Conservation (phyloP, 2,797 vertebrate species). For the Platalea minor region DNA sequence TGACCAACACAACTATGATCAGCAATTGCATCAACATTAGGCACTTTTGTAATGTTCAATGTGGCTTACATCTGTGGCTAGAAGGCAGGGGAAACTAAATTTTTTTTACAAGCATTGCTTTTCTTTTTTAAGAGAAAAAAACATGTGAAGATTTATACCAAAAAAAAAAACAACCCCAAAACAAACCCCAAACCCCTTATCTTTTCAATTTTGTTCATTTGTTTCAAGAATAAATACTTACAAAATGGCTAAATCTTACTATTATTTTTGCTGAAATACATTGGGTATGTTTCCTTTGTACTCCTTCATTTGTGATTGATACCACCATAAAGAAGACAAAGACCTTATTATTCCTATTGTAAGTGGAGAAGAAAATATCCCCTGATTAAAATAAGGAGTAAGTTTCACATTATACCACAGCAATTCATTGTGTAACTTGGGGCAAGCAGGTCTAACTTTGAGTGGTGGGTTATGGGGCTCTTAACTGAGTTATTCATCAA, state of each 20-base stretch:
- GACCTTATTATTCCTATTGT: not conserved
- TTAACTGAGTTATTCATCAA: not conserved
- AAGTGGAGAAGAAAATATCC: not conserved
- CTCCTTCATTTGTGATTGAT: not conserved
- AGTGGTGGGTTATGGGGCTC: not conserved
- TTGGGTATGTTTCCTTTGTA: not conserved
- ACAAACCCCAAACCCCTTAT: not conserved
- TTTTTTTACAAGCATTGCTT: not conserved
- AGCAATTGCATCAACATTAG: conserved; percentile 5
- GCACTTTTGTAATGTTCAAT: not conserved
- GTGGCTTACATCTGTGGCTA: conserved; percentile 12
- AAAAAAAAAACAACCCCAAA: not conserved
- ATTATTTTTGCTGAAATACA: not conserved
- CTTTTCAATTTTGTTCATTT: not conserved
- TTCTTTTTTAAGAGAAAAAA: not conserved
- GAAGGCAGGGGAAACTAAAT: not conserved
- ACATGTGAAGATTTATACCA: not conserved
- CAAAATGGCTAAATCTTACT: not conserved
- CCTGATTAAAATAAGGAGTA: not conserved
- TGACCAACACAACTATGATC: not conserved
- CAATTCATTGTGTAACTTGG: not conserved
- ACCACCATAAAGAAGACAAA: not conserved
- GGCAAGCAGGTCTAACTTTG: not conserved
- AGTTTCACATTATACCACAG: not conserved
- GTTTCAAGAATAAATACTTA: not conserved